Base-by-base conservation (phyloP, 2,113 vertebrate species). In the Sorex araneus region DNA sequence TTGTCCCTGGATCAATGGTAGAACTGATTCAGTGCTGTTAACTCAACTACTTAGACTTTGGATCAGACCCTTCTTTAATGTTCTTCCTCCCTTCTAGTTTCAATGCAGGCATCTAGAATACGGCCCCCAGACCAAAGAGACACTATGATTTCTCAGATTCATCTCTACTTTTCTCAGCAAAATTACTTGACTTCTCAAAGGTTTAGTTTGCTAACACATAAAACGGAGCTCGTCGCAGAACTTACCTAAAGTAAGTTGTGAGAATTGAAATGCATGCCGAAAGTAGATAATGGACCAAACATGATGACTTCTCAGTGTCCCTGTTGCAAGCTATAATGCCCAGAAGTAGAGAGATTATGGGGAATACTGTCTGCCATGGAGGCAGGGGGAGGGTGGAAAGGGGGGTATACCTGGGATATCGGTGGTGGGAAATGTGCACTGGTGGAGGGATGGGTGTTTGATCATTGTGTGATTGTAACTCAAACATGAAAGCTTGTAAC, bases 131-230 rank as follows among this genome's bases (percentile, higher is more conserved):
- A 47, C 54, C 73, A 84, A 21, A 8, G 60, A 76, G 74, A 78
- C 0, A 1, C 34, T 82, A 50, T 54, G 85, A 82, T 50, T 73
- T 70, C 60, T 88, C 2, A 1, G 11, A 54, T 64, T 3, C 13
- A 8, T 23, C 40, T 74, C 84, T 74, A 34, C 57, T 76, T 95
- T 77, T 8, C 34, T 92, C 74, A 32, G 28, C 50, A 63, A 93
- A 78, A 73, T 71, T 30, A 84, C n/a, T 79, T 60, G 34, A 30
- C 54, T 30, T 73, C 47, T 23, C 84, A n/a, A 43, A 28, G 30
- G 27, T 45, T 81, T 57, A 32, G 45, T 21, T 84, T 47, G 32
- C 81, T 76, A 34, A 30, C 4, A 1, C 75, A 2, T 75, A 82
- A 75, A 89, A 75, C 2, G 45, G 67, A 85, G 43, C 36, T 60